A percentile compares a stretch with the other conserved stretches of the same genome.
Conservation (phyloP, 2,888 invertebrate genomes). For the Eueremaeus valkanovi region DNA sequence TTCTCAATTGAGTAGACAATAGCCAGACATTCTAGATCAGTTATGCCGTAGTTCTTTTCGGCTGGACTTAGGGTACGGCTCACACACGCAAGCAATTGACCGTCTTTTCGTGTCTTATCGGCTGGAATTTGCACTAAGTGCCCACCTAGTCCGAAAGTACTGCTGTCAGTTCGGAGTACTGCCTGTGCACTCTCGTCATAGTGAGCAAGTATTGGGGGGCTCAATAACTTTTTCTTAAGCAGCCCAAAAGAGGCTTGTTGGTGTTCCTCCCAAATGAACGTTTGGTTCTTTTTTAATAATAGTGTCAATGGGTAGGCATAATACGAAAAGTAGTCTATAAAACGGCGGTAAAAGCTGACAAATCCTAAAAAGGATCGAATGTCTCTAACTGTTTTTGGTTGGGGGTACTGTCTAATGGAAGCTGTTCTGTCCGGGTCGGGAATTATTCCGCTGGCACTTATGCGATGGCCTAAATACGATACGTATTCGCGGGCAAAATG, state of each 20-base stretch:
- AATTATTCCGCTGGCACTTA: not conserved
- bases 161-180: not conserved
- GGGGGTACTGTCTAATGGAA: not conserved
- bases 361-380: constrained; percentile 1
- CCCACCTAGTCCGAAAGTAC: not conserved
- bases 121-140: not conserved
- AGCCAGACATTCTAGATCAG: not conserved
- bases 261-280: not conserved
- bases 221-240: not conserved
- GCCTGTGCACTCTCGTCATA: not conserved
- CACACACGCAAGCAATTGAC: not conserved
- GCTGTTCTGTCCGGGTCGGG: not conserved
- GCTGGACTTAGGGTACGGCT: not conserved
- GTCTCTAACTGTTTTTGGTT: not conserved
- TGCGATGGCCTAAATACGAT: constrained; percentile 10
- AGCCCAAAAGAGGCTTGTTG: not conserved
- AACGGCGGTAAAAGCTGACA: not conserved
- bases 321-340: not conserved
- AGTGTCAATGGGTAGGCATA: not conserved
- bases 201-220: not conserved
- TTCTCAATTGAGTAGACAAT: no score
- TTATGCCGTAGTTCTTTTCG: not conserved
- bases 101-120: no score
- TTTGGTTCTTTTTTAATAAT: constrained; percentile 2
- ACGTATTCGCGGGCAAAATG: not conserved